Evolutionary conservation across 92 coral and sea anemone species (phyloP).

Genomic region (Blastomussa wellsi): DNA sequence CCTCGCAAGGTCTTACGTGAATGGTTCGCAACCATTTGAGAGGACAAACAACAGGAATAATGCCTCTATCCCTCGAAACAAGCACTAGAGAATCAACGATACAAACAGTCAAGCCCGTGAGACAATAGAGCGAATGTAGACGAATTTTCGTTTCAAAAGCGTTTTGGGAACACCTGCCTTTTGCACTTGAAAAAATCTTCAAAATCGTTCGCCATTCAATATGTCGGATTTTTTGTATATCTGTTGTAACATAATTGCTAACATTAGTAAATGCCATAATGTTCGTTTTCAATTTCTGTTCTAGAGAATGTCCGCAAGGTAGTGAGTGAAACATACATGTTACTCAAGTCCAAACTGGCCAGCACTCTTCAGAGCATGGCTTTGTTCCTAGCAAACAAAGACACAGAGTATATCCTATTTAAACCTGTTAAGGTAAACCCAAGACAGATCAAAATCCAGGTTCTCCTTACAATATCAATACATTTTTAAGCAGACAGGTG

Average conservation of each 20-base stretch:
- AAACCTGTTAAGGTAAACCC: conserved; percentile 99
- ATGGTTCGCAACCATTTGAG: no score
- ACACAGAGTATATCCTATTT: conserved; percentile 94
- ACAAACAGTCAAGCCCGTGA: no score
- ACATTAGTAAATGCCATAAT: background rate
- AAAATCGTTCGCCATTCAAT: no score
- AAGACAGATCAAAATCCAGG: background rate
- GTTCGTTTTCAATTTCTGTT: conserved; percentile 7
- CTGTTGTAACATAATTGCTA: background rate
- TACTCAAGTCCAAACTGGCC: conserved; percentile 93
- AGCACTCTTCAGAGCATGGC: conserved; percentile 98
- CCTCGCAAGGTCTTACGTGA: no score
- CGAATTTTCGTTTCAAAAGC: no score
- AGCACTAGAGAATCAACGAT: no score
- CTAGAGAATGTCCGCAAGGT: conserved; percentile 96
- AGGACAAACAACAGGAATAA: no score
- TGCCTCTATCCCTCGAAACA: no score
- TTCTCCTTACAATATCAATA: background rate
- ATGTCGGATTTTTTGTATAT: no score
- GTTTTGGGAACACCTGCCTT: no score
- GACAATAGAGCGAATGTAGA: no score
- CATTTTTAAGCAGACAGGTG: background rate
- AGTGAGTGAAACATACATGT: conserved; percentile 98
- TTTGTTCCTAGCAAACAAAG: conserved; percentile 91
- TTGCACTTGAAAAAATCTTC: no score